These are phyloP conservation scores for Nipponia nippon DNA, from an alignment of 2,113 vertebrate genomes.

Conservation along the genomic window DNA sequence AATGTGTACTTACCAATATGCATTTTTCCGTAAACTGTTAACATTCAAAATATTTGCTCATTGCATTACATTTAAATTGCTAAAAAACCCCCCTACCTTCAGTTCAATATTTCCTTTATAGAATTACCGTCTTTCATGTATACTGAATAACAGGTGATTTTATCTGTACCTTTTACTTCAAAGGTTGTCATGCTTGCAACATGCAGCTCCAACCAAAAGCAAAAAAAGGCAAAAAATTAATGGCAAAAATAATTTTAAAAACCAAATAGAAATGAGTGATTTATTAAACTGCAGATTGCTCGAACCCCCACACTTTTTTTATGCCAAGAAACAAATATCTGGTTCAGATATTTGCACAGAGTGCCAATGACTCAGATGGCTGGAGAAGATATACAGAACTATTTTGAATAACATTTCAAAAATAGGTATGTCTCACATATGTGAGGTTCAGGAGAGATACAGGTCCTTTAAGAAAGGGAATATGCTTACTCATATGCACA, in stretches of 20 bases:
- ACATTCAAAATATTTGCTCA: neutral
- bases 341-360: conserved; percentile 11
- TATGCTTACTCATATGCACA: neutral
- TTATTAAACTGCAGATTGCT: conserved; percentile 13
- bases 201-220: neutral
- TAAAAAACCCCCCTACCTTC: neutral
- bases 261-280: neutral
- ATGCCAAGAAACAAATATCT: conserved; percentile 22
- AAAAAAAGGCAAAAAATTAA: neutral
- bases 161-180: neutral
- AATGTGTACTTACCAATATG: neutral
- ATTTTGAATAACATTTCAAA: neutral
- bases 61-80: neutral
- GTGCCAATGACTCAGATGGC: neutral
- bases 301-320: neutral
- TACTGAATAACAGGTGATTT: neutral
- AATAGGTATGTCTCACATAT: neutral
- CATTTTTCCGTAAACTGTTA: neutral
- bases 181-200: neutral
- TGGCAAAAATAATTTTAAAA: neutral
- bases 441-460: neutral
- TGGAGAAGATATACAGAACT: neutral
- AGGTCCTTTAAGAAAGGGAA: neutral
- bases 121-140: neutral
- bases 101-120: neutral